A percentile compares a stretch with the other conserved stretches of the same genome.
Conservation (phyloP, 2,888 invertebrate genomes). For the Volucella inflata region DNA sequence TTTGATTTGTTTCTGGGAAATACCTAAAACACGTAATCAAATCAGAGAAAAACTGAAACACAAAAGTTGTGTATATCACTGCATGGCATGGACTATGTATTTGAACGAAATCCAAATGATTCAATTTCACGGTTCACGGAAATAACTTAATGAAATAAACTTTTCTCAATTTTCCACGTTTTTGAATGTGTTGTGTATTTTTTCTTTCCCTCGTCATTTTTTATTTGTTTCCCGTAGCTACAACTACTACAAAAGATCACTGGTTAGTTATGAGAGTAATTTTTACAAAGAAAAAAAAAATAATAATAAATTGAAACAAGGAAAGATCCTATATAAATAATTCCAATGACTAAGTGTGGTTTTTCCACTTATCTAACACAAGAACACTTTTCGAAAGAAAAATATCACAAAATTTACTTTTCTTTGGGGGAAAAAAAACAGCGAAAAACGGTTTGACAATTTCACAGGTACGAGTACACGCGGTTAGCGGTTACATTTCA, state of each 20-base stretch:
- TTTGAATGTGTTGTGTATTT: slow-evolving; percentile 53
- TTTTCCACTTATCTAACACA: slow-evolving; percentile 48
- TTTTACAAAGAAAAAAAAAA: slow-evolving; percentile 43
- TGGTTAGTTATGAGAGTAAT: slow-evolving; percentile 65
- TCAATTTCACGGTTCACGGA: slow-evolving; percentile 74
- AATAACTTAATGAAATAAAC: slow-evolving; percentile 74
- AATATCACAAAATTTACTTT: slow-evolving; percentile 29
- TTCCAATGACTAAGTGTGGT: slow-evolving; percentile 50
- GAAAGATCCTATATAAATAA: slow-evolving; percentile 37
- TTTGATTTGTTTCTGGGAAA: slow-evolving; percentile 66
- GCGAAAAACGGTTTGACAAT: background rate
- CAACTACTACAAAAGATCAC: slow-evolving; percentile 62
- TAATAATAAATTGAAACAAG: slow-evolving; percentile 44
- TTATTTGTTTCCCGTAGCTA: slow-evolving; percentile 25
- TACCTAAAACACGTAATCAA: slow-evolving; percentile 62
- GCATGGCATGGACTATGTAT: slow-evolving; percentile 56
- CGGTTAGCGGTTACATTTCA: slow-evolving; percentile 19
- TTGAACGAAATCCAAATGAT: slow-evolving; percentile 59
- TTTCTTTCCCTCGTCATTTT: slow-evolving; percentile 60
- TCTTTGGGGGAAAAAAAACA: background rate
- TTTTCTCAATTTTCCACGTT: slow-evolving; percentile 55
- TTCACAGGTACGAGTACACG: slow-evolving; percentile 16
- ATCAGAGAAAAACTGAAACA: slow-evolving; percentile 18
- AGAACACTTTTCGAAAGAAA: background rate
- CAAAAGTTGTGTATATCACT: slow-evolving; percentile 25